Evolutionary conservation across 2,113 vertebrate genomes (phyloP).

Genomic region (Pluvialis apricaria): DNA sequence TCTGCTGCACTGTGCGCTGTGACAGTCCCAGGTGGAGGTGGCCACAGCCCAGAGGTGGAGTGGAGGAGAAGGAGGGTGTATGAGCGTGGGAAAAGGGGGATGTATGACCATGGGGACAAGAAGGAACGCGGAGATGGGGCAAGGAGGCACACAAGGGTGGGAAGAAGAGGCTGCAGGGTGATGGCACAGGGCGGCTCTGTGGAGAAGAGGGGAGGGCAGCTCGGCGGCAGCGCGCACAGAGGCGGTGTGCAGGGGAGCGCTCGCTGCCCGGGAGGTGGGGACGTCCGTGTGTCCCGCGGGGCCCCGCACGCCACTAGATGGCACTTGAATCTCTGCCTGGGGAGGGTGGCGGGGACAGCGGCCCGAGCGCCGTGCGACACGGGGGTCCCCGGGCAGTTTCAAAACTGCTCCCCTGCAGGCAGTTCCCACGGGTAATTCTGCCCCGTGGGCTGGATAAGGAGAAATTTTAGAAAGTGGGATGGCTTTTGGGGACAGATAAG

Average conservation of each 20-base stretch:
- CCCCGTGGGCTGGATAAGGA: not conserved
- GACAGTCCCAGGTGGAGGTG: not conserved
- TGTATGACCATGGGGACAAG: accelerated
- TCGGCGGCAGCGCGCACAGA: not conserved
- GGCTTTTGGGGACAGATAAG: not conserved
- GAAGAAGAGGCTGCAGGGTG: not conserved
- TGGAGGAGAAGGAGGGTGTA: not conserved
- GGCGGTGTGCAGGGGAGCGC: not conserved
- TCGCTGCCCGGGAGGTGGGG: not conserved
- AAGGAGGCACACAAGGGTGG: not conserved
- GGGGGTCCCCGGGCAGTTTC: not conserved
- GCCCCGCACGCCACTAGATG: not conserved
- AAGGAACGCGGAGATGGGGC: too few relatives aligned
- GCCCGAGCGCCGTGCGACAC: accelerated
- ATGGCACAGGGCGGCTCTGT: not conserved
- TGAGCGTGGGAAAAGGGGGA: accelerated
- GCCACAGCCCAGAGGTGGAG: not conserved
- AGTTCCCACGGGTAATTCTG: accelerated
- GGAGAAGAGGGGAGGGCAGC: not conserved
- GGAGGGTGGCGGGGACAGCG: not conserved
- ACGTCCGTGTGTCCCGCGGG: not conserved
- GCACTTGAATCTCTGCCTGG: not conserved
- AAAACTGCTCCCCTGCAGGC: not conserved
- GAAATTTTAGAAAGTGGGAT: too few relatives aligned
- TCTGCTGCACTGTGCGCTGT: accelerated